Percentiles rank a stretch among this genome's conserved stretches.
phyloP scores from a whole-genome alignment of 2,888 invertebrate species.

The Zootermopsis nevadensis region DNA sequence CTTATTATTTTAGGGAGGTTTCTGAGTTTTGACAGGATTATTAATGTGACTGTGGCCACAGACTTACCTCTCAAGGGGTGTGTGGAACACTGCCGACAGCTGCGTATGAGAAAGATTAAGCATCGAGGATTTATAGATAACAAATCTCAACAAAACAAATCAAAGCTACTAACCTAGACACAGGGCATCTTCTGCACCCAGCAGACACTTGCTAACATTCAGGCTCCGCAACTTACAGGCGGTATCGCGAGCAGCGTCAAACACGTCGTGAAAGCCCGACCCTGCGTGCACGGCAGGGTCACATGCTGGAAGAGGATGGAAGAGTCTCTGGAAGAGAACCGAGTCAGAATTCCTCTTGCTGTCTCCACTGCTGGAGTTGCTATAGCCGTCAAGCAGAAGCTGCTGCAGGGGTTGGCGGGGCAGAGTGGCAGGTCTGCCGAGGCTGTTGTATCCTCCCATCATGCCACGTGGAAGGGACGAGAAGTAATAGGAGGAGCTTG shows the following conservation, averaged over 20 bases:
- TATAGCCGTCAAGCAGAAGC: constrained; percentile 57
- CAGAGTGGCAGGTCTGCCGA: constrained; percentile 64
- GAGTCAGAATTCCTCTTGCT: constrained; percentile 68
- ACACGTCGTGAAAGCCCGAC: constrained; percentile 64
- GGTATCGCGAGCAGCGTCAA: constrained; percentile 64
- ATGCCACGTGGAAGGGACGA: constrained; percentile 66
- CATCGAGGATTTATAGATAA: no score
- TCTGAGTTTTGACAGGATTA: no score
- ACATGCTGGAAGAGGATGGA: constrained; percentile 68
- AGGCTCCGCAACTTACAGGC: constrained; percentile 67
- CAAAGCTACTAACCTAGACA: constrained; percentile 64
- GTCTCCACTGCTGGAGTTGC: constrained; percentile 55
- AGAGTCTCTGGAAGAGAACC: constrained; percentile 65
- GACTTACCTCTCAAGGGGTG: no score
- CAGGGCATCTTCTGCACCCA: constrained; percentile 67
- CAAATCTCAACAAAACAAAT: no score
- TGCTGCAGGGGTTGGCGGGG: constrained; percentile 65
- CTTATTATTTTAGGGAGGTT: no score
- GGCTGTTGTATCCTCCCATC: constrained; percentile 62
- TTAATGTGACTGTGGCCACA: no score
- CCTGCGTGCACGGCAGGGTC: constrained; percentile 62
- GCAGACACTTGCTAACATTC: constrained; percentile 69
- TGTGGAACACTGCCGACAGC: no score
- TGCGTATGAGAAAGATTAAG: no score
- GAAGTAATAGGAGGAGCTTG: constrained; percentile 58